Evolutionary conservation across 1,140 invertebrate genomes (phyloP).

Genomic region (Elymnias hypermnestra): DNA sequence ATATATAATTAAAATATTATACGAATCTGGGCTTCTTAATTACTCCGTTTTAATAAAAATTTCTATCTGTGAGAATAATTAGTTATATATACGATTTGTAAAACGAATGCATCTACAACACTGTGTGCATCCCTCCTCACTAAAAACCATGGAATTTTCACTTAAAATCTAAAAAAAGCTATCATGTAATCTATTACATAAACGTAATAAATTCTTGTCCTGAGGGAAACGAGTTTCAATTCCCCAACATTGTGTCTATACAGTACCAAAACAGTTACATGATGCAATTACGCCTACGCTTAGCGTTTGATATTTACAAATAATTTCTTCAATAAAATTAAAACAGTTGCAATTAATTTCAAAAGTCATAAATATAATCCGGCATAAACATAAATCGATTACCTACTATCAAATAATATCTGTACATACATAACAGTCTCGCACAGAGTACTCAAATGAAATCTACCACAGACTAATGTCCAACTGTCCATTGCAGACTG

Average conservation of each 20-base stretch:
- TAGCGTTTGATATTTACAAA: conserved; percentile 27
- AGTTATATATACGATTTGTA: conserved; percentile 45
- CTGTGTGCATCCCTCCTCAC: conserved; percentile 32
- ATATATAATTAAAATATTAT: conserved; percentile 37
- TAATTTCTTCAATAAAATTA: conserved; percentile 6
- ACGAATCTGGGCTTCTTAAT: too few species aligned
- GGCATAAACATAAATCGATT: not conserved
- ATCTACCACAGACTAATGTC: conserved; percentile 40
- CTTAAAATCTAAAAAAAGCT: conserved; percentile 32
- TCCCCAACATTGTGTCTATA: conserved; percentile 26
- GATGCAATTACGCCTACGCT: conserved; percentile 37
- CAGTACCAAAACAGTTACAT: conserved; percentile 22
- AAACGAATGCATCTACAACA: conserved; percentile 47
- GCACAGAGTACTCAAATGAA: conserved; percentile 49
- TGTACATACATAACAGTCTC: conserved; percentile 24
- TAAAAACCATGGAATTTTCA: conserved; percentile 45
- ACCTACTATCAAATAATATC: conserved; percentile 11
- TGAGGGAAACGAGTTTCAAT: conserved; percentile 25
- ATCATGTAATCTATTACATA: conserved; percentile 39
- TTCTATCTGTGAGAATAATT: conserved; percentile 61
- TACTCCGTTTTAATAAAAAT: conserved; percentile 55
- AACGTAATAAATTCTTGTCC: conserved; percentile 38
- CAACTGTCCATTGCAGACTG: conserved; percentile 43
- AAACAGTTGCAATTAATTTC: not conserved
- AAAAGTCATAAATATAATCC: conserved; percentile 4